Percentiles rank a stretch among this genome's conserved stretches.
These are phyloP conservation scores for Botia kubotai DNA, from an alignment of 2,797 vertebrate genomes.

Conservation along the genomic window DNA sequence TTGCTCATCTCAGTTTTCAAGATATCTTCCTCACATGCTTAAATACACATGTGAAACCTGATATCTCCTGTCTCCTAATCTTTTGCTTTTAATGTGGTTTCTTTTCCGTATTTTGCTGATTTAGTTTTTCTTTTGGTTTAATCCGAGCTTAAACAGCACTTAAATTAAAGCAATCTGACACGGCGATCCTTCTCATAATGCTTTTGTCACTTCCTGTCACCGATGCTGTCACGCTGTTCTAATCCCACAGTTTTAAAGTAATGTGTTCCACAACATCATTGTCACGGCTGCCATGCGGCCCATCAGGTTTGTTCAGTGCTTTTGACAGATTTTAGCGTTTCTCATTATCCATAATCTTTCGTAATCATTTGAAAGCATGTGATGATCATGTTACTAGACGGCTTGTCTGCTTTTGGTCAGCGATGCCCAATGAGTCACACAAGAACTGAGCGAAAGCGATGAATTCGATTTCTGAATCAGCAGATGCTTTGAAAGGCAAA, in stretches of 20 bases:
- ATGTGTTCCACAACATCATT: conserved; percentile 8
- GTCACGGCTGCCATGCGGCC: not conserved
- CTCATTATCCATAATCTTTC: not conserved
- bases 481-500: conserved; percentile 45
- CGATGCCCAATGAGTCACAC: not conserved
- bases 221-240: conserved; percentile 59
- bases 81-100: not conserved
- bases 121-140: not conserved
- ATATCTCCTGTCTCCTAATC: not conserved
- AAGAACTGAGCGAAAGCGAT: not conserved
- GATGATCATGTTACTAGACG: not conserved
- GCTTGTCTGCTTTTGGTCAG: not conserved
- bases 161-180: not conserved
- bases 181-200: not conserved
- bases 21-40: conserved; percentile 6
- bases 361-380: not conserved
- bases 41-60: not conserved
- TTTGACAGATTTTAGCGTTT: not conserved
- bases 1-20: not conserved
- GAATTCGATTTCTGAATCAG: conserved; percentile 30
- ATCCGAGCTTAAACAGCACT: not conserved
- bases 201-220: conserved; percentile 37
- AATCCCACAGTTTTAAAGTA: conserved; percentile 55
- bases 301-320: not conserved
- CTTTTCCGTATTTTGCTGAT: not conserved